Evolutionary conservation across 2,113 vertebrate species (phyloP).

Genomic region (Mellivora capensis): DNA sequence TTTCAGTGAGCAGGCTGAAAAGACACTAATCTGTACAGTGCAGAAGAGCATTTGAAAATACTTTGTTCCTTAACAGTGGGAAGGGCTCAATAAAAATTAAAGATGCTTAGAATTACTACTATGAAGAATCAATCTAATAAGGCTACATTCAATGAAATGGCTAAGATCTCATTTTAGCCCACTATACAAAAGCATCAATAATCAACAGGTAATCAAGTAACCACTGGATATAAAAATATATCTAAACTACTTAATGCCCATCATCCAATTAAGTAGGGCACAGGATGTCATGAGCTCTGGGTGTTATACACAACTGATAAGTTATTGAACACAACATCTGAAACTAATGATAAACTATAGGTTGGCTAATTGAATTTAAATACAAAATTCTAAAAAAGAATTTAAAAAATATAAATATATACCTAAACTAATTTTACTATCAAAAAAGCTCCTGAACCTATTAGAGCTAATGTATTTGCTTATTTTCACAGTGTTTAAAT

Average conservation of each 20-base stretch:
- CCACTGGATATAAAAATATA: not conserved
- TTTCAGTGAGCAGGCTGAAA: not conserved
- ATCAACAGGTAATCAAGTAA: not conserved
- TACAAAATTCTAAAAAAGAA: not conserved
- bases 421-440: not conserved
- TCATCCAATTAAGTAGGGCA: not conserved
- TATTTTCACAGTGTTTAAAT: slow-evolving; percentile 2
- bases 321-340: not conserved
- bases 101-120: not conserved
- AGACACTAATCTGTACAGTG: not conserved
- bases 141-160: not conserved
- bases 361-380: not conserved
- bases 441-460: not conserved
- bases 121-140: not conserved
- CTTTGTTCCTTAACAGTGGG: not conserved
- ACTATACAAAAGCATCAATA: not conserved
- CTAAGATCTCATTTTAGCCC: not conserved
- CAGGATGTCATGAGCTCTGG: not conserved
- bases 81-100: not conserved
- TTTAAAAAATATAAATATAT: not conserved
- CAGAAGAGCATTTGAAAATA: not conserved
- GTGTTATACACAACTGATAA: not conserved
- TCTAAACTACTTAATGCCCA: not conserved
- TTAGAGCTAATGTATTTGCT: not conserved
- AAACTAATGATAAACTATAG: not conserved